Evolutionary conservation across 1,140 invertebrate species (phyloP), one percentile per base, ranked within the genome.

Genomic region (Xylocopa sonorina): DNA sequence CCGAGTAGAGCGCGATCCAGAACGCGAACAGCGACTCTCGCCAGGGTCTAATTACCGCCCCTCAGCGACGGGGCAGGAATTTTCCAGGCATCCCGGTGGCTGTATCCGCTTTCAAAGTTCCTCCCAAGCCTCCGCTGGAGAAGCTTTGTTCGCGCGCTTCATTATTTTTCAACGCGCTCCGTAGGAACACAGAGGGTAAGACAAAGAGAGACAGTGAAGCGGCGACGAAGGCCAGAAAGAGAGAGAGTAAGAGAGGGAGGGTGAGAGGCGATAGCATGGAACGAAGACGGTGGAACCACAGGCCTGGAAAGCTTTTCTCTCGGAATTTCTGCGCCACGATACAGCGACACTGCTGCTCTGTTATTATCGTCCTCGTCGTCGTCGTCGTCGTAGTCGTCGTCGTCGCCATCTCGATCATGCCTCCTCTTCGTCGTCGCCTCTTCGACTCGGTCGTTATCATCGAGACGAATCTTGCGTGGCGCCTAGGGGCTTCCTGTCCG

Each of bases 341-440:
- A 27, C 34, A 57, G 7, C 16, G 12, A 38, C 50, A n/a, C n/a
- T n/a, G 14, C 21, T n/a, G 53, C 27, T 48, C 55, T 50, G 41
- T 69, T 77, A 55, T 77, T 77, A 77, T 77, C 74, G 51, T 69
- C 63, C 16, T 57, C 74, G 32, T 77, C 64, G 46, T 24, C 12
- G 10, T 62, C 1, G 0, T n/a, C n/a, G 0, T n/a, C 58, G n/a
- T n/a, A n/a, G n/a, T n/a, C n/a, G n/a, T 69, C 63, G 21, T 57
- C 74, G 32, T 77, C 64, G 46, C 50, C 64, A 53, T 77, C 63
- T 46, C 55, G 51, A 69, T 77, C 51, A 29, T n/a, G 32, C 18
- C 57, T 60, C 1, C 3, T 24, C 18, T 24, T 24, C 12, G 10
- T 62, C 1, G 0, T n/a, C n/a, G 0, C 34, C 58, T 18, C 21